These are phyloP conservation scores for Gymnocephalus cernua DNA, from an alignment of 2,113 vertebrate species.

Conservation along the genomic window DNA sequence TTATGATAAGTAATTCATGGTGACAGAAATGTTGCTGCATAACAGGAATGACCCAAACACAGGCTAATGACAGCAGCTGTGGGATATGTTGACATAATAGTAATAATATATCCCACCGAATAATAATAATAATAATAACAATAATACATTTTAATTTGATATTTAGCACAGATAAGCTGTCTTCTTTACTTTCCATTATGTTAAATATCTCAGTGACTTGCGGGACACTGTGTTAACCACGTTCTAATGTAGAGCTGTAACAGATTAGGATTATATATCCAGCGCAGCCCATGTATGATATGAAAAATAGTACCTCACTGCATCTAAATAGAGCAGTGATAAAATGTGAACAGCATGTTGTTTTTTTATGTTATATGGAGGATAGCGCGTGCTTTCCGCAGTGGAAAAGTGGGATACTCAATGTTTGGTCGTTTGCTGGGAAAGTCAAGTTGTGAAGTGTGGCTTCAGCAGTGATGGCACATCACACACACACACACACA, in stretches of 20 bases:
- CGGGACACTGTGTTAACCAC: not conserved
- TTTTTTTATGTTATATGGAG: too few relatives aligned
- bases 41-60: not conserved
- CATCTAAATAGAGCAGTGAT: not conserved
- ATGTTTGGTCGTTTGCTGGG: not conserved
- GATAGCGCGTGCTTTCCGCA: too few relatives aligned
- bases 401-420: not conserved
- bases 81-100: too few relatives aligned
- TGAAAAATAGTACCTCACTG: not conserved
- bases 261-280: not conserved
- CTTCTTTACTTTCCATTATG: not conserved
- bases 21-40: not conserved
- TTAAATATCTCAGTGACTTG: not conserved
- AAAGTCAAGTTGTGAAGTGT: not conserved
- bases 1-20: not conserved
- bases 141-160: not conserved
- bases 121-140: too few relatives aligned
- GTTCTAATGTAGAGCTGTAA: not conserved
- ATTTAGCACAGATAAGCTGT: not conserved
- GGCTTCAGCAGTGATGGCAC: not conserved
- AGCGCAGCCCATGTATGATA: not conserved
- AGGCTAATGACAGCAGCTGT: not conserved
- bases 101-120: too few relatives aligned
- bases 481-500: not conserved
- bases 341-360: too few relatives aligned